Evolutionary conservation across 1,140 invertebrate genomes (phyloP).

Genomic region (Coboldia fuscipes): DNA sequence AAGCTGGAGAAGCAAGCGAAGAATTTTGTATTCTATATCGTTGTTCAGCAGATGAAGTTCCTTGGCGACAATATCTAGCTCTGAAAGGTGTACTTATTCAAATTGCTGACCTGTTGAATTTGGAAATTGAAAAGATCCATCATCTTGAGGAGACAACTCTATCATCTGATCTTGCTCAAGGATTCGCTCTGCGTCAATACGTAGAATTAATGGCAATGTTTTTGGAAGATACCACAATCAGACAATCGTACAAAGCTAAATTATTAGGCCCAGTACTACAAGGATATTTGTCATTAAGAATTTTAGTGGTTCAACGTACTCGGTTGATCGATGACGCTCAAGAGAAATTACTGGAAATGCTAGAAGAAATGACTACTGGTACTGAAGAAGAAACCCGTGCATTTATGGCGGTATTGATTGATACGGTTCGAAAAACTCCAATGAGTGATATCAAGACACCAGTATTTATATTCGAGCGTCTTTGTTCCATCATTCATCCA

Average conservation of each 20-base stretch:
- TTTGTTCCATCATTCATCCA: conserved; percentile 94
- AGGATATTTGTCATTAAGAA: conserved; percentile 76
- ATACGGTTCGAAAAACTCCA: conserved; percentile 86
- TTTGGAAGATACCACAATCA: conserved; percentile 58
- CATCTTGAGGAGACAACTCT: conserved; percentile 74
- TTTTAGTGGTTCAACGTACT: conserved; percentile 84
- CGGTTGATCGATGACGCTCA: conserved; percentile 91
- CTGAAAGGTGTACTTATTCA: conserved; percentile 65
- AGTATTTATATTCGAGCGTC: conserved; percentile 90
- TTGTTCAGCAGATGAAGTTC: conserved; percentile 55
- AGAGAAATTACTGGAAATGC: conserved; percentile 77
- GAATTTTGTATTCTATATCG: conserved; percentile 80
- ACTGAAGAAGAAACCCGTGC: conserved; percentile 90
- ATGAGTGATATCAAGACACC: conserved; percentile 85
- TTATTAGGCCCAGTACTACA: conserved; percentile 73
- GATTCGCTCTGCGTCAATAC: conserved; percentile 67
- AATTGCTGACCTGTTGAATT: conserved; percentile 65
- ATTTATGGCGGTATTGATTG: conserved; percentile 93
- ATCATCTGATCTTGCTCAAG: conserved; percentile 84
- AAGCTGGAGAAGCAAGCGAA: conserved; percentile 73
- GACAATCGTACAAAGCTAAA: conserved; percentile 73
- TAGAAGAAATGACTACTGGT: conserved; percentile 94
- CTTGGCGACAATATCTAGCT: conserved; percentile 86
- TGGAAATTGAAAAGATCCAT: conserved; percentile 71
- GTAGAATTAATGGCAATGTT: conserved; percentile 72